phyloP scores from a whole-genome alignment of 2,113 vertebrate genomes.

The Athene noctua region DNA sequence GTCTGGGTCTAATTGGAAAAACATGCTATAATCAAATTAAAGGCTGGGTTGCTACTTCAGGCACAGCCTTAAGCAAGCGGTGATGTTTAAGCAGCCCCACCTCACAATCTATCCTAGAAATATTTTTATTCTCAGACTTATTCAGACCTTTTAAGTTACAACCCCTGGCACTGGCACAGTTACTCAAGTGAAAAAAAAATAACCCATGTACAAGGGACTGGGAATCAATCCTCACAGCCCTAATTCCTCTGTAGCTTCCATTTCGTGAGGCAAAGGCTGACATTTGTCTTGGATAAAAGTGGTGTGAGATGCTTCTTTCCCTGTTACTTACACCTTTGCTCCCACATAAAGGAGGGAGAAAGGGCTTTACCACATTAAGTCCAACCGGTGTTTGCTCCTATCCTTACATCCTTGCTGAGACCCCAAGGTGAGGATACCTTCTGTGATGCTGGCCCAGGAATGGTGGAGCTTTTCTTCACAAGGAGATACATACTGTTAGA shows the following conservation, averaged over 20 bases:
- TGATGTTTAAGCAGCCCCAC: background rate
- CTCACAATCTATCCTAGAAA: background rate
- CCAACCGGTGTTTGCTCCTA: background rate
- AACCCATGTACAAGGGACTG: background rate
- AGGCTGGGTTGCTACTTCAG: background rate
- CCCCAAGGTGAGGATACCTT: background rate
- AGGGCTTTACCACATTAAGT: background rate
- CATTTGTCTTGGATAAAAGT: background rate
- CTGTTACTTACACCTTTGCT: background rate
- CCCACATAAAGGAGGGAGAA: rapidly evolving
- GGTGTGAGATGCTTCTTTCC: background rate
- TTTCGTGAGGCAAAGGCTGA: background rate
- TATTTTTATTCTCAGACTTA: background rate
- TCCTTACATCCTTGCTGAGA: background rate
- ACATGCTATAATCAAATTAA: background rate
- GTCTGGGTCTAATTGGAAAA: background rate
- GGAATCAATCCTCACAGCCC: background rate
- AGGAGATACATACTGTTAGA: rapidly evolving
- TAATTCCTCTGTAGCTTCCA: background rate
- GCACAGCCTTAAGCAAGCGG: background rate
- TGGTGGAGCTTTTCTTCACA: background rate
- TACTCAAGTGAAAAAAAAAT: background rate
- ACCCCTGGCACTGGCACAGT: background rate
- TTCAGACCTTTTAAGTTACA: background rate
- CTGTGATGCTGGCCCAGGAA: background rate